Evolutionary conservation across 2,797 vertebrate species (phyloP), one percentile per base, ranked within the genome.

Genomic region (Falco naumanni): DNA sequence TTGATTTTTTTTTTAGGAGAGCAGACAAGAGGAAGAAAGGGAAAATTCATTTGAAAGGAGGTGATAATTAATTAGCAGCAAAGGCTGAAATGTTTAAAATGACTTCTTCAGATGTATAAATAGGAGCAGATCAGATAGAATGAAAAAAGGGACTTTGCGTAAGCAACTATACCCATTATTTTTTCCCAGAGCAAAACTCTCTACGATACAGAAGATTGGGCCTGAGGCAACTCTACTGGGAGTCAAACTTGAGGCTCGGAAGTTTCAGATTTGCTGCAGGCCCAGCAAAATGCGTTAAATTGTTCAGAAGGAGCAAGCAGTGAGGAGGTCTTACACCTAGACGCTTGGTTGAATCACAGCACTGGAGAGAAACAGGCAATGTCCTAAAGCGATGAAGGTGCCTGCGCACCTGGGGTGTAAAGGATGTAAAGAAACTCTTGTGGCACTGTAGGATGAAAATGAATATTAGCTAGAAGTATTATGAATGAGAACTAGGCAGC

Each of bases 281-380:
- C 43, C 77, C 87, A 79, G 33, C 39, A 88, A 74, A 94, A 87
- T 47, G 41, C 9, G 8, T 96, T 96, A 80, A 81, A 86, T 90
- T 93, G 59, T 90, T 97, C 53, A 96, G 88, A 60, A 96, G 72
- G 80, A 68, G 29, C 68, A 94, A 96, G 84, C 33, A 71, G 87
- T 51, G 63, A 92, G 86, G 95, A 95, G 96, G 39, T 65, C 95
- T 91, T 92, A 80, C 31, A 51, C 37, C 19, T 53, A 94, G 89
- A 94, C 53, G 87, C 88, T 83, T 64, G 71, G 64, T 43, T 63
- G 56, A 84, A 78, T 66, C 31, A 57, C 72, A 80, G 94, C 90
- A 66, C 48, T 70, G 60, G 82, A 89, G 96, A 94, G 81, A 85
- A 94, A 76, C 39, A 51, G 68, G 39, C 56, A 96, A 16, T 4